Conservation (phyloP, 2,888 invertebrate species). For the Hirtodrosophila trivittata region DNA sequence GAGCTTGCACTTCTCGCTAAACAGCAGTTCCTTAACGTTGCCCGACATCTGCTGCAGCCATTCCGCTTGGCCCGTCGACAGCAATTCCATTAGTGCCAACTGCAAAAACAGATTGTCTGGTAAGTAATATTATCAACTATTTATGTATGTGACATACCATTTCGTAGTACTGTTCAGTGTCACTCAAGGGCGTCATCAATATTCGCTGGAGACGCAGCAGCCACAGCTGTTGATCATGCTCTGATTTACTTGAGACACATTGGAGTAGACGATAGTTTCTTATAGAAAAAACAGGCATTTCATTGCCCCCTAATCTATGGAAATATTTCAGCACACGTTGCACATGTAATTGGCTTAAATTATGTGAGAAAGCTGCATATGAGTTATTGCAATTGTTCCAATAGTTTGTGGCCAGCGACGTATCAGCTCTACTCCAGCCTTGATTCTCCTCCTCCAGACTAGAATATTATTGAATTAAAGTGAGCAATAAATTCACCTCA, state of each 20-base stretch:
- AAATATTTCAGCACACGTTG: conserved; percentile 59
- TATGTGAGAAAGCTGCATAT: conserved; percentile 56
- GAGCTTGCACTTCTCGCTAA: conserved; percentile 4
- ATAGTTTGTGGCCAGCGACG: conserved; percentile 24
- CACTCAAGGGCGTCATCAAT: conserved; percentile 1
- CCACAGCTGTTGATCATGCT: conserved; percentile 22
- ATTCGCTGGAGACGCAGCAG: conserved; percentile 35
- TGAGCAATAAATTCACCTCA: not conserved
- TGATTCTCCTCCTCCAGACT: conserved; percentile 40
- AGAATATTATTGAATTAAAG: conserved; percentile 3
- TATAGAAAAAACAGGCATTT: conserved; percentile 21
- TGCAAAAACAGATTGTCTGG: not conserved
- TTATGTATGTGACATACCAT: conserved; percentile 37
- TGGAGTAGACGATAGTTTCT: conserved; percentile 41
- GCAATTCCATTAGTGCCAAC: conserved; percentile 45
- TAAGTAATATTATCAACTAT: not conserved
- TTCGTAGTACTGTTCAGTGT: conserved; percentile 59
- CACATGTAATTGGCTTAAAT: conserved; percentile 48
- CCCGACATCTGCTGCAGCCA: conserved; percentile 25
- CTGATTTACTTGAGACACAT: conserved; percentile 20
- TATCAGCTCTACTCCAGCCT: conserved; percentile 31
- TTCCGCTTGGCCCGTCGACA: conserved; percentile 10
- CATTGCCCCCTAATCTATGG: conserved; percentile 19
- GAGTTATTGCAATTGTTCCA: conserved; percentile 56
- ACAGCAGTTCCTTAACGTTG: conserved; percentile 17